Conservation (phyloP, 1,140 invertebrate species). For the Oncopeltus fasciatus region DNA sequence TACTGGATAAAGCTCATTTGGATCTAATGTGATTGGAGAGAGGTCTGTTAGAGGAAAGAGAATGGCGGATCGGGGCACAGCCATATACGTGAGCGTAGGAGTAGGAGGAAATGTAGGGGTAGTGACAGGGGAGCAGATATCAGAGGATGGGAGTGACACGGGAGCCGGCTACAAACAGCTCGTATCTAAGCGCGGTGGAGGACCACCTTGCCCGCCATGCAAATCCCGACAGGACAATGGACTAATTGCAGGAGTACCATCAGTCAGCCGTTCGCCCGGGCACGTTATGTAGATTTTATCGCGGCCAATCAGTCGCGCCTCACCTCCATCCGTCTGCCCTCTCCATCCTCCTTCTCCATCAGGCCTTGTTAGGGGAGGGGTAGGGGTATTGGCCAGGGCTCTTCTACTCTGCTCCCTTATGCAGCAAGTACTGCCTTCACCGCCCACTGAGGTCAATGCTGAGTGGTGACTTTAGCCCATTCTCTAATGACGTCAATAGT, state of each 20-base stretch:
- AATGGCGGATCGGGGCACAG: not conserved
- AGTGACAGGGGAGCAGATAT: not conserved
- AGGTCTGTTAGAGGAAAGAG: too few relatives aligned
- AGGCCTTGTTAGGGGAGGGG: too few relatives aligned
- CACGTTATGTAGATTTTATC: slow-evolving; percentile 5
- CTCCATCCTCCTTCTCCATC: not conserved
- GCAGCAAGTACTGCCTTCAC: too few relatives aligned
- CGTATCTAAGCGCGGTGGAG: not conserved
- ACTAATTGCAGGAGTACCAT: not conserved
- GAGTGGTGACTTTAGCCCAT: too few relatives aligned
- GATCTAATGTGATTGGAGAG: too few relatives aligned
- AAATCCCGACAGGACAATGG: not conserved
- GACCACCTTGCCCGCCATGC: not conserved
- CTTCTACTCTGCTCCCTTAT: too few relatives aligned
- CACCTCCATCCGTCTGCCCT: not conserved
- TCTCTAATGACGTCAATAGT: too few relatives aligned
- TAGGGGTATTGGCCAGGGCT: too few relatives aligned
- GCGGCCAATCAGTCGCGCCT: not conserved
- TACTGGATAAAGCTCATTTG: too few relatives aligned
- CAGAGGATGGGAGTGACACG: not conserved
- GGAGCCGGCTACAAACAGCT: not conserved
- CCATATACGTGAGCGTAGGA: not conserved
- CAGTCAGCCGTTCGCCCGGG: not conserved
- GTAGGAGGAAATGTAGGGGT: not conserved
- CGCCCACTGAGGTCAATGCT: too few relatives aligned